A percentile compares a stretch with the other conserved stretches of the same genome.
Evolutionary conservation across 2,888 invertebrate genomes (phyloP).

Genomic region (Ormyrus labotus): DNA sequence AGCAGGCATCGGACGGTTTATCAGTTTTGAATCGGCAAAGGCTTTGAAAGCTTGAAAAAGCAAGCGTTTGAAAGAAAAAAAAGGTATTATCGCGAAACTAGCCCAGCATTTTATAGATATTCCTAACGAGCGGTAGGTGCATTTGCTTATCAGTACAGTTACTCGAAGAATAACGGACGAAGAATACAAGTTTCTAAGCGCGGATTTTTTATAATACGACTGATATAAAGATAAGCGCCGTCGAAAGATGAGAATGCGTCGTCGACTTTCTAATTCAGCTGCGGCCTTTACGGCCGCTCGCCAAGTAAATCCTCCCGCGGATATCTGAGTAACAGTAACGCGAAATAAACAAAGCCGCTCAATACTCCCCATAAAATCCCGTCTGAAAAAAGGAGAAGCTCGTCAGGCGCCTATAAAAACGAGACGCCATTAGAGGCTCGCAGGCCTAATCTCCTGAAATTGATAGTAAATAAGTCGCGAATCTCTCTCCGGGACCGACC

Average conservation of each 20-base stretch:
- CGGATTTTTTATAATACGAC: background rate
- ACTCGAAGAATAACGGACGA: slow-evolving; percentile 3
- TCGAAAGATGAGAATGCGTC: background rate
- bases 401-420: background rate
- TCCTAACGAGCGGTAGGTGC: background rate
- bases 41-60: too few species aligned
- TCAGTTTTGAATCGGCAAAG: too few species aligned
- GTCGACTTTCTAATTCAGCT: slow-evolving; percentile 26
- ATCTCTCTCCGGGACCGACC: slow-evolving; percentile 5
- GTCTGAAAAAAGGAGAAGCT: too few species aligned
- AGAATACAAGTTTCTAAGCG: slow-evolving; percentile 6
- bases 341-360: slow-evolving; percentile 10
- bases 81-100: too few species aligned
- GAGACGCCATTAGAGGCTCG: slow-evolving; percentile 12
- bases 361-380: background rate
- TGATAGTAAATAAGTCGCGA: slow-evolving; percentile 49
- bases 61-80: too few species aligned
- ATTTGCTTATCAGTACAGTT: background rate
- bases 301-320: background rate
- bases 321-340: slow-evolving; percentile 3
- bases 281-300: background rate
- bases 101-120: background rate
- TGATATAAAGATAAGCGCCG: slow-evolving; percentile 16
- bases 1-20: too few species aligned
- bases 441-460: slow-evolving; percentile 40